Evolutionary conservation across 2,113 vertebrate genomes (phyloP).

Genomic region (Baryphthengus martii): DNA sequence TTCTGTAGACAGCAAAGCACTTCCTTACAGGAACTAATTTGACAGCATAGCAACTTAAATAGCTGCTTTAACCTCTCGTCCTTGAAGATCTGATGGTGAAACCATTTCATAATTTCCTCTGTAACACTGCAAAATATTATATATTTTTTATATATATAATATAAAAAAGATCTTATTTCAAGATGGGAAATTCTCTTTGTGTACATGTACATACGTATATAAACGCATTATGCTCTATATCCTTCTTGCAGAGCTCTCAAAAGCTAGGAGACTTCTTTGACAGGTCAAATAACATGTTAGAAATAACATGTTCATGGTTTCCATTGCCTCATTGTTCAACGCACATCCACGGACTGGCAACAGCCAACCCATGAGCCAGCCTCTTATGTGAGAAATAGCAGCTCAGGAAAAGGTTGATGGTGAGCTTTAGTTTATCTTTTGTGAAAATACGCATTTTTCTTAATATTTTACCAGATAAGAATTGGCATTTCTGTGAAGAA

Average conservation of each 20-base stretch:
- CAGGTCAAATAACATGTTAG: not conserved
- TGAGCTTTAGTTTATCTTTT: not conserved
- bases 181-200: not conserved
- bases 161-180: not conserved
- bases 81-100: not conserved
- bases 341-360: no score
- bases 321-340: not conserved
- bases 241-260: not conserved
- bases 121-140: not conserved
- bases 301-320: not conserved
- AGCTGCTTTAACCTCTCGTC: not conserved
- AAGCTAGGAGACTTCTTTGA: not conserved
- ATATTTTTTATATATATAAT: no score
- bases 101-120: not conserved
- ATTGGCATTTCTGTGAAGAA: not conserved
- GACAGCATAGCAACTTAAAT: not conserved
- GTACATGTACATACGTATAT: not conserved
- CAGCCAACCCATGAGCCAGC: not conserved
- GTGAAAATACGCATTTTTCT: not conserved
- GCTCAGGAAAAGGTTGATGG: not conserved
- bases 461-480: not conserved
- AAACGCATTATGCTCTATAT: not conserved
- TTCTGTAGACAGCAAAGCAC: not conserved
- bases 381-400: not conserved
- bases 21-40: not conserved